These are phyloP conservation scores for Scomber scombrus DNA, from an alignment of 2,113 vertebrate genomes.

Conservation along the genomic window DNA sequence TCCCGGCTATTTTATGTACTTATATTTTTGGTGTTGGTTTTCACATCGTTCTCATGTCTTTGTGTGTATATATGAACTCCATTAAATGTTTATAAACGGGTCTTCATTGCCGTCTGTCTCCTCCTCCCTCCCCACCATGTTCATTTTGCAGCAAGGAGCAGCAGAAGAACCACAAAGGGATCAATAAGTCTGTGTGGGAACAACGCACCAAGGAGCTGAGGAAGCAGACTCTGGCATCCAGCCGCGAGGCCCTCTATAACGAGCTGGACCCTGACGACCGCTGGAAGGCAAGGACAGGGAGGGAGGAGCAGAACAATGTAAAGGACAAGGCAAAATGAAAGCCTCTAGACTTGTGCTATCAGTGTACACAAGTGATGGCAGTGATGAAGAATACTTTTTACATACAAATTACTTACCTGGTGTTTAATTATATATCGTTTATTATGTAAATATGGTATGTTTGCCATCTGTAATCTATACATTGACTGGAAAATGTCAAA, in stretches of 20 bases:
- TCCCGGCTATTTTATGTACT: slow-evolving; percentile 69
- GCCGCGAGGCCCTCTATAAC: slow-evolving; percentile 93
- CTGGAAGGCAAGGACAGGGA: slow-evolving; percentile 88
- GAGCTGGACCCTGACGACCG: slow-evolving; percentile 93
- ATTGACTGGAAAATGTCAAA: slow-evolving; percentile 1
- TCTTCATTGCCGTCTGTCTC: slow-evolving; percentile 18
- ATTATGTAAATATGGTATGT: neutral
- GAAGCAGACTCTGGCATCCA: slow-evolving; percentile 92
- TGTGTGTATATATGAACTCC: slow-evolving; percentile 44
- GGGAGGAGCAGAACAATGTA: slow-evolving; percentile 80
- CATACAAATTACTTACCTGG: neutral
- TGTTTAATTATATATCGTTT: neutral
- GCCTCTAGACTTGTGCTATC: slow-evolving; percentile 81
- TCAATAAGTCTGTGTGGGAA: slow-evolving; percentile 93
- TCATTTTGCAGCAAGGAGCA: slow-evolving; percentile 90
- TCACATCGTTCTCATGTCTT: slow-evolving; percentile 64
- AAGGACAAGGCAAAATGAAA: slow-evolving; percentile 78
- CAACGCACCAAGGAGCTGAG: slow-evolving; percentile 95
- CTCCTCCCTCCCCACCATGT: slow-evolving; percentile 37
- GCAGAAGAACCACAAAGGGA: slow-evolving; percentile 91
- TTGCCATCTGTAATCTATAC: neutral
- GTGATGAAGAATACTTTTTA: slow-evolving; percentile 3
- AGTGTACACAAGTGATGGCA: slow-evolving; percentile 80
- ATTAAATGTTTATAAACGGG: neutral
- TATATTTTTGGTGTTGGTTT: slow-evolving; percentile 69